phyloP scores from a whole-genome alignment of 1,140 invertebrate genomes.

The Ylistrum balloti region DNA sequence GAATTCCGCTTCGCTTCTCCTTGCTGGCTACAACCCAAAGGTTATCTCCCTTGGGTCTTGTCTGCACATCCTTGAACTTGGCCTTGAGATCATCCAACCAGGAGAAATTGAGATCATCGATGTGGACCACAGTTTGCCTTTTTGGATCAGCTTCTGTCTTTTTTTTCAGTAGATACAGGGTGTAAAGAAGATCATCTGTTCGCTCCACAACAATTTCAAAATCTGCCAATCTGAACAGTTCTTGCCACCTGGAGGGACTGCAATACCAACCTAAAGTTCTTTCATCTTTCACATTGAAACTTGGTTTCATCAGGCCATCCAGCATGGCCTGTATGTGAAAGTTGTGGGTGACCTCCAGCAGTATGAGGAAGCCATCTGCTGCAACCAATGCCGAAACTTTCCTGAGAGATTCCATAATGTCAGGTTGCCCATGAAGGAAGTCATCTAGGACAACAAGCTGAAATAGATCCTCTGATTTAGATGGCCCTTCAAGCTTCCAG shows the following conservation, averaged over 20 bases:
- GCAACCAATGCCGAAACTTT: conserved; percentile 85
- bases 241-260: conserved; percentile 70
- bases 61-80: conserved; percentile 82
- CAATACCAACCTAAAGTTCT: conserved; percentile 77
- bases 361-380: conserved; percentile 89
- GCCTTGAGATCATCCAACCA: conserved; percentile 92
- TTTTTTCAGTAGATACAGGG: conserved; percentile 75
- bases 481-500: conserved; percentile 64
- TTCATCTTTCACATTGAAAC: conserved; percentile 47
- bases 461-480: conserved; percentile 61
- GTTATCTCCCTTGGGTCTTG: conserved; percentile 80
- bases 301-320: conserved; percentile 57
- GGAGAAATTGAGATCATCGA: conserved; percentile 78
- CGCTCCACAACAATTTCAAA: conserved; percentile 80
- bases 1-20: conserved; percentile 86
- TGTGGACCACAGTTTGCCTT: conserved; percentile 62
- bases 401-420: conserved; percentile 77
- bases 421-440: conserved; percentile 77
- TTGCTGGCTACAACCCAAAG: conserved; percentile 78
- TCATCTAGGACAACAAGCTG: conserved; percentile 80
- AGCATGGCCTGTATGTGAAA: conserved; percentile 71
- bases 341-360: conserved; percentile 87
- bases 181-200: conserved; percentile 76
- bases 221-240: conserved; percentile 81
- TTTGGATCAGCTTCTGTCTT: background rate